These are phyloP conservation scores for Circaetus gallicus DNA, from an alignment of 2,113 vertebrate species.

Conservation along the genomic window DNA sequence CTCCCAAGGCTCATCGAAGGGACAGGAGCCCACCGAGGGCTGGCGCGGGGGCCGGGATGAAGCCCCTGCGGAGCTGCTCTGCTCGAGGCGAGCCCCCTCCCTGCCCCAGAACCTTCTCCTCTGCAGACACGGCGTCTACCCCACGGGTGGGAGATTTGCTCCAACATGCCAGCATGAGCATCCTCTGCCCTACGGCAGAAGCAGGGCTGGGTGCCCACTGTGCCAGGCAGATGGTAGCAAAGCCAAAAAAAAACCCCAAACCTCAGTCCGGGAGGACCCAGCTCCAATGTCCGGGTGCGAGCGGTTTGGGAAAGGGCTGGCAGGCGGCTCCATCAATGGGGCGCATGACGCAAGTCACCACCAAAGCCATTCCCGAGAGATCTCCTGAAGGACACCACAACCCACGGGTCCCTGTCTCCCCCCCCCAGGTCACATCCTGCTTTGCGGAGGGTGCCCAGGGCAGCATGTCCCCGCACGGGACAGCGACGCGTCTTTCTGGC, in stretches of 20 bases:
- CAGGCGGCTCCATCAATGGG: background rate
- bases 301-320: background rate
- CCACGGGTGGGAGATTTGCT: background rate
- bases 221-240: background rate
- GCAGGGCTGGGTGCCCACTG: background rate
- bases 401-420: background rate
- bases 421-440: background rate
- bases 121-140: background rate
- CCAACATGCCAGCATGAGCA: accelerated
- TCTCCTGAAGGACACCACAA: background rate
- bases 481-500: accelerated
- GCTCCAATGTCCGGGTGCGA: accelerated
- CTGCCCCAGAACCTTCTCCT: background rate
- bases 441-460: background rate
- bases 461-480: accelerated
- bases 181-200: background rate
- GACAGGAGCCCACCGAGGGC: no score
- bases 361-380: accelerated
- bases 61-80: background rate
- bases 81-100: background rate
- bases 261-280: background rate
- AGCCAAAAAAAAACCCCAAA: background rate
- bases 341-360: accelerated
- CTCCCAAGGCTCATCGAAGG: background rate
- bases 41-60: background rate